These are phyloP conservation scores for Epinotia brunnichana DNA, from an alignment of 2,888 invertebrate species.

Conservation along the genomic window DNA sequence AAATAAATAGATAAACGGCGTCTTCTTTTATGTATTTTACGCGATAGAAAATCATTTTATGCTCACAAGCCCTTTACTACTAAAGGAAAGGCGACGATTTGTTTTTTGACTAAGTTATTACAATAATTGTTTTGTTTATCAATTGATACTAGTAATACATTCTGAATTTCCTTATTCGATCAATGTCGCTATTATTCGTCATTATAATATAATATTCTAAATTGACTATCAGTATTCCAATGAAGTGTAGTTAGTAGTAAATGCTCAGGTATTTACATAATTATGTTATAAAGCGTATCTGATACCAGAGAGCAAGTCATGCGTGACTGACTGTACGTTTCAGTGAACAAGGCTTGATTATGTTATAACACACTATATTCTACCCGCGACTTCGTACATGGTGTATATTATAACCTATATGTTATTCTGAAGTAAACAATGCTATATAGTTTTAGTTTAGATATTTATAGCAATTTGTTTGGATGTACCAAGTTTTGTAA, in stretches of 20 bases:
- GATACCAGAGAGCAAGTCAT: slow-evolving; percentile 27
- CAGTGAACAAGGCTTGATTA: slow-evolving; percentile 19
- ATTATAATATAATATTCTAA: slow-evolving; percentile 6
- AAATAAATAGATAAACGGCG: too few relatives aligned
- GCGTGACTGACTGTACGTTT: slow-evolving; percentile 34
- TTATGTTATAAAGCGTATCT: slow-evolving; percentile 23
- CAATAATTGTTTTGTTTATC: not conserved
- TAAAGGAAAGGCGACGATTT: too few relatives aligned
- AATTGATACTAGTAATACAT: too few relatives aligned
- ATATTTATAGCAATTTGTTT: too few relatives aligned
- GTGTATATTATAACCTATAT: not conserved
- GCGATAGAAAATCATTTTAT: too few relatives aligned
- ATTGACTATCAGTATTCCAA: slow-evolving; percentile 15
- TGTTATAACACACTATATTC: not conserved
- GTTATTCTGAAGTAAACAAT: not conserved
- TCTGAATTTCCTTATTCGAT: not conserved
- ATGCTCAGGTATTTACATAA: slow-evolving; percentile 19
- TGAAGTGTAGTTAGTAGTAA: not conserved
- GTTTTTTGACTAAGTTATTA: not conserved
- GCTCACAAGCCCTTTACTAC: too few relatives aligned
- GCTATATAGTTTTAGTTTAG: too few relatives aligned
- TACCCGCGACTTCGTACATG: not conserved
- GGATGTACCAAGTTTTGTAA: too few relatives aligned
- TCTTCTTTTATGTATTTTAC: too few relatives aligned
- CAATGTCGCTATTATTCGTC: not conserved